Conservation (phyloP, 2,797 vertebrate species). For the Sternotherus odoratus region DNA sequence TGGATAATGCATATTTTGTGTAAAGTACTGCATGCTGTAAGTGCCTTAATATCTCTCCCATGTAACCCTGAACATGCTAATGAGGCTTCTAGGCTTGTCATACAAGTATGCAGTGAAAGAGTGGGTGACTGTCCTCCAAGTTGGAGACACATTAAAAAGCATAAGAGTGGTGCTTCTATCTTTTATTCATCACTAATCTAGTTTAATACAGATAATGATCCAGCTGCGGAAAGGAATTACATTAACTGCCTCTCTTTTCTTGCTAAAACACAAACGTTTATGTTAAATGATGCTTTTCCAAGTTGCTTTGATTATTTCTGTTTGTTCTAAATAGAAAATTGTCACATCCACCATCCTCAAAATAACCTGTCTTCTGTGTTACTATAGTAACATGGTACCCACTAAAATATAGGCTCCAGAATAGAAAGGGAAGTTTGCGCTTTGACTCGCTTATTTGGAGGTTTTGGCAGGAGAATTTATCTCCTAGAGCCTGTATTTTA, state of each 20-base stretch:
- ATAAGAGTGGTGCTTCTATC: constrained; percentile 17
- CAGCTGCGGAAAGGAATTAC: constrained; percentile 21
- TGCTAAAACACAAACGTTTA: constrained; percentile 28
- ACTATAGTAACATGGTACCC: constrained; percentile 61
- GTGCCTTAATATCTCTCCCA: neutral
- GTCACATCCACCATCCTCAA: constrained; percentile 46
- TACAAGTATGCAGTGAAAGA: neutral
- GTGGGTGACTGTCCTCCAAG: neutral
- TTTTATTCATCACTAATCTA: constrained; percentile 35
- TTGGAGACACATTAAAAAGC: neutral
- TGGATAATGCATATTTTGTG: neutral
- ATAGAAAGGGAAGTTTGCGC: constrained; percentile 54
- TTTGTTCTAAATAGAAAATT: constrained; percentile 65
- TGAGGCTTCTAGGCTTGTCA: constrained; percentile 12
- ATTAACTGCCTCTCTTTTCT: neutral
- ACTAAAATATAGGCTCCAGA: constrained; percentile 58
- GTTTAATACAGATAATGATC: constrained; percentile 41
- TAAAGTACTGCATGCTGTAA: neutral
- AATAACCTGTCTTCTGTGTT: constrained; percentile 61
- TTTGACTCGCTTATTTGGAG: constrained; percentile 41
- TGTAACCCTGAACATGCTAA: constrained; percentile 11
- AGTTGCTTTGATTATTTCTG: constrained; percentile 28
- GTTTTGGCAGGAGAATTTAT: constrained; percentile 59
- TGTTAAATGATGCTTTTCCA: constrained; percentile 36
- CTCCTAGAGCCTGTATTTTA: constrained; percentile 41